Evolutionary conservation across 2,888 invertebrate genomes (phyloP).

Genomic region (Ecdyonurus torrentis): DNA sequence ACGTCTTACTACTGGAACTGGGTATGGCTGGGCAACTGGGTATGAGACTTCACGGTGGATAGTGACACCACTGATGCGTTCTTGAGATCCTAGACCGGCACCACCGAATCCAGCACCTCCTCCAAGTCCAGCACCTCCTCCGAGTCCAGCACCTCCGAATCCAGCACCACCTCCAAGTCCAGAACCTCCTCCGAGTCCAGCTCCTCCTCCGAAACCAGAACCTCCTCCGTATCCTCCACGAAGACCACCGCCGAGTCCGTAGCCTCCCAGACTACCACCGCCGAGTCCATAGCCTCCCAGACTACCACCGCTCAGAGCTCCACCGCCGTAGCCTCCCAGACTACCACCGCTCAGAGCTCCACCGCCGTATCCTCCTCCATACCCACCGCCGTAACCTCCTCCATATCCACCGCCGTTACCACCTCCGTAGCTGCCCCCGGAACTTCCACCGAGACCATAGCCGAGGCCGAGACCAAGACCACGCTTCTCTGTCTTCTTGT

Average conservation of each 20-base stretch:
- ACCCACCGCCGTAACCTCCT: neutral
- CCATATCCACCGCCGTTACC: neutral
- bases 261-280: neutral
- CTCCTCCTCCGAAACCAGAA: slow-evolving; percentile 1
- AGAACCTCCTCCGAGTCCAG: slow-evolving; percentile 10
- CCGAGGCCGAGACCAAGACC: slow-evolving; percentile 9
- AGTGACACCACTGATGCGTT: slow-evolving; percentile 8
- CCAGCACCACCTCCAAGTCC: slow-evolving; percentile 4
- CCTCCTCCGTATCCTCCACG: neutral
- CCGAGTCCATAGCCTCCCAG: neutral
- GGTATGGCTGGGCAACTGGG: slow-evolving; percentile 16
- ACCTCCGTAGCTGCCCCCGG: slow-evolving; percentile 2
- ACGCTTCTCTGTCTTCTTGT: slow-evolving; percentile 15
- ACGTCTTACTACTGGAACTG: slow-evolving; percentile 17
- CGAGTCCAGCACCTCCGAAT: neutral
- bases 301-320: neutral
- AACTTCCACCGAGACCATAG: slow-evolving; percentile 1
- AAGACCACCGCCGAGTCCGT: neutral
- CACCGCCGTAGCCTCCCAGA: neutral
- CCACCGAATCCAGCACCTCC: neutral
- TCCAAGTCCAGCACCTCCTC: neutral
- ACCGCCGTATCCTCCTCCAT: neutral
- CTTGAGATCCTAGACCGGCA: neutral
- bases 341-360: neutral
- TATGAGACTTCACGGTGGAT: slow-evolving; percentile 6